Evolutionary conservation across 2,888 invertebrate genomes (phyloP), one percentile per base, ranked within the genome.

Genomic region (Sphaerophoria rueppellii): DNA sequence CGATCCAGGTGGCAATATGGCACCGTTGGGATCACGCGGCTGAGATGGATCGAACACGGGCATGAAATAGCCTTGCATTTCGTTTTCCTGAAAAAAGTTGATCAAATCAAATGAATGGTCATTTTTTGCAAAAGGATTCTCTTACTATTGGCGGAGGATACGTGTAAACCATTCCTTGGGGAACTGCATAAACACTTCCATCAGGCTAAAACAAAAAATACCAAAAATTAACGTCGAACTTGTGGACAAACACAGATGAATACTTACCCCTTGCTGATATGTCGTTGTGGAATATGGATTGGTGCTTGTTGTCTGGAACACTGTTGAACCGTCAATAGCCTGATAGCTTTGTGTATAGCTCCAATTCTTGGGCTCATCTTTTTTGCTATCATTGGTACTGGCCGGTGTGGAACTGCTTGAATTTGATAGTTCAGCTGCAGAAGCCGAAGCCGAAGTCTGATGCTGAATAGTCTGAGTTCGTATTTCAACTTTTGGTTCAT

Each of bases 181-280:
- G 91, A 83, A 92, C 90, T 37, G 92, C 92, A 88, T 92, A 92
- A 86, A 92, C 90, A 87, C 90, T 92, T 87, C 92, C 92, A 88
- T 92, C 92, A 88, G 90, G 90, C 92, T 92, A 76, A 48, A 85
- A 86, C 11, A 60, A 37, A 61, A 16, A 34, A 16, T 24, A 24
- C 24, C 24, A 24, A 24, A 24, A 24, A 24, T 24, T 24, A 24
- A 24, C 24, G 24, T 2, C 24, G 24, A 24, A 2, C 24, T 24
- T 24, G 24, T 24, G 24, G 2, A 24, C 24, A 24, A 1, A 2
- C 24, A 24, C 24, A 1, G 24, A 2, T 24, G 2, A 24, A 24
- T 24, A 83, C 89, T 88, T 81, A 92, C 92, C 89, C 89, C 91
- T 88, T 91, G 91, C 88, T 92, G 92, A 91, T 92, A 92, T 91